phyloP scores from a whole-genome alignment of 2,888 invertebrate genomes.

The Mesorhabditis belari region DNA sequence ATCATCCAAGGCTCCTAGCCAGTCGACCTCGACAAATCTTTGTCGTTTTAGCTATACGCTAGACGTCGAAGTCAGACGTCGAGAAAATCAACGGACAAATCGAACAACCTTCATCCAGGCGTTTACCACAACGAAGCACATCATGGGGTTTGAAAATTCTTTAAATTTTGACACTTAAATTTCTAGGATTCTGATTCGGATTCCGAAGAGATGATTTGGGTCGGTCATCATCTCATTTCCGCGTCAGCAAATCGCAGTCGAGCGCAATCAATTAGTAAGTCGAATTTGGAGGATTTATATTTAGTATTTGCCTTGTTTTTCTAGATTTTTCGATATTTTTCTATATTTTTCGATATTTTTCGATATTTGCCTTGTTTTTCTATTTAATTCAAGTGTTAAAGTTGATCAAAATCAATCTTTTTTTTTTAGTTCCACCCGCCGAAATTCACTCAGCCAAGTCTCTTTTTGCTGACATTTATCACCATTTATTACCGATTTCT shows the following conservation, averaged over 20 bases:
- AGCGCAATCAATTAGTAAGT: neutral
- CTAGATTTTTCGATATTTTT: neutral
- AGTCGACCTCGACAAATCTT: too few relatives aligned
- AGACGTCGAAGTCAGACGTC: too few relatives aligned
- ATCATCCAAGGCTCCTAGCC: too few relatives aligned
- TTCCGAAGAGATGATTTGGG: constrained; percentile 14
- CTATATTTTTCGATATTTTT: too few relatives aligned
- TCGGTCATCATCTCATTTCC: constrained; percentile 1
- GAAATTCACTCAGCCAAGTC: constrained; percentile 2
- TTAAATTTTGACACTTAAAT: constrained; percentile 59
- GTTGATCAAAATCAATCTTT: neutral
- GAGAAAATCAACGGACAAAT: neutral
- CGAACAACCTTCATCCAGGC: neutral
- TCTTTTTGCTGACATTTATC: constrained; percentile 6
- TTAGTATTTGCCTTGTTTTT: neutral
- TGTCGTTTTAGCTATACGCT: too few relatives aligned
- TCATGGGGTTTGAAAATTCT: constrained; percentile 57
- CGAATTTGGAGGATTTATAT: too few relatives aligned
- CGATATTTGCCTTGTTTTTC: too few relatives aligned
- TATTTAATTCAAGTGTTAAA: neutral
- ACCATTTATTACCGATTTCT: neutral
- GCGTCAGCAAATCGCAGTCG: neutral
- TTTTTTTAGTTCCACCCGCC: neutral
- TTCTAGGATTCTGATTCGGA: constrained; percentile 55
- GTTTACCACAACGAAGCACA: too few relatives aligned